A percentile compares a stretch with the other conserved stretches of the same genome.
phyloP scores from a whole-genome alignment of 1,140 invertebrate genomes.

The Drosophila auraria region DNA sequence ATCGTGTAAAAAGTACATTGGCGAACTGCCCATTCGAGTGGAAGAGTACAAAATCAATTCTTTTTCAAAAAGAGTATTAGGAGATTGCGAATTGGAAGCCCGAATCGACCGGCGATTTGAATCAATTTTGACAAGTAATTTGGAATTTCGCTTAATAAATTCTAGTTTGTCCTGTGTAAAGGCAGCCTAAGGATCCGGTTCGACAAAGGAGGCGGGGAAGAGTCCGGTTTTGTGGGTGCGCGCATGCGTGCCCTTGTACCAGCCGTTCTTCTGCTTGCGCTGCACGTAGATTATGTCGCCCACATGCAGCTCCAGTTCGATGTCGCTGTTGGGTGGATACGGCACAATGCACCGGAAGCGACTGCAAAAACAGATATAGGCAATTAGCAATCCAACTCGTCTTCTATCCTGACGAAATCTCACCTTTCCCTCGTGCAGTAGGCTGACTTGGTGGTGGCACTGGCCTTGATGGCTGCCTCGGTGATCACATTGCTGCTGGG shows the following conservation, averaged over 20 bases:
- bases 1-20: slow-evolving; percentile 62
- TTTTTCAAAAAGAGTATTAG: slow-evolving; percentile 55
- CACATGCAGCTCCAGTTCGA: slow-evolving; percentile 94
- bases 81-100: slow-evolving; percentile 61
- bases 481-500: slow-evolving; percentile 54
- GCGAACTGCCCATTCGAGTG: slow-evolving; percentile 47
- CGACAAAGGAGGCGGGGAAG: slow-evolving; percentile 97
- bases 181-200: slow-evolving; percentile 85
- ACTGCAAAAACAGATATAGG: slow-evolving; percentile 75
- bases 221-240: slow-evolving; percentile 95
- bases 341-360: slow-evolving; percentile 95
- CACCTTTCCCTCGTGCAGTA: slow-evolving; percentile 77
- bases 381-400: slow-evolving; percentile 7
- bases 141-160: slow-evolving; percentile 43
- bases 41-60: slow-evolving; percentile 41
- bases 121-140: slow-evolving; percentile 50
- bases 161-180: slow-evolving; percentile 7
- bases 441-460: slow-evolving; percentile 76
- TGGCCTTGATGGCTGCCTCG: slow-evolving; percentile 77
- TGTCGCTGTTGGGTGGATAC: slow-evolving; percentile 97
- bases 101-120: slow-evolving; percentile 67
- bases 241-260: slow-evolving; percentile 97
- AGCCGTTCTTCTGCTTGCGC: slow-evolving; percentile 96
- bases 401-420: neutral
- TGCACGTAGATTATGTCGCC: slow-evolving; percentile 97